These are phyloP conservation scores for Pelusios castaneus DNA, from an alignment of 2,113 vertebrate species.

Conservation along the genomic window DNA sequence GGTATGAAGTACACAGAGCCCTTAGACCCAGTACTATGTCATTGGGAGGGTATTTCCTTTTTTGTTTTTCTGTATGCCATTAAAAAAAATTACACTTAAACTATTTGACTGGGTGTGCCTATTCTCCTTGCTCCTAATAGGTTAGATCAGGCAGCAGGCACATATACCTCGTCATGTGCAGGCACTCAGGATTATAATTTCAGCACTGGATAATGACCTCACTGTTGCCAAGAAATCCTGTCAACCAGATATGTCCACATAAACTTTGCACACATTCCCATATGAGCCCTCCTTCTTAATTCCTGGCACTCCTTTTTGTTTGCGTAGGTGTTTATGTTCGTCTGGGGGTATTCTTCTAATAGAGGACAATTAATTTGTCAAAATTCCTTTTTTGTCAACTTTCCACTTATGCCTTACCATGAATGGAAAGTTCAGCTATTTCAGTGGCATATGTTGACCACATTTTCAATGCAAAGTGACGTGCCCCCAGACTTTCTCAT, in stretches of 20 bases:
- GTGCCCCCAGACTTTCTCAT: neutral
- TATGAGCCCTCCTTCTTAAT: neutral
- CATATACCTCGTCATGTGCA: neutral
- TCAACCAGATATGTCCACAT: neutral
- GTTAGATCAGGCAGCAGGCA: neutral
- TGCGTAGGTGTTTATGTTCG: neutral
- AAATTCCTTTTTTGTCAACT: neutral
- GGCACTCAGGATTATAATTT: neutral
- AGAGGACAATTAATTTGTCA: neutral
- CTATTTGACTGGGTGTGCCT: neutral
- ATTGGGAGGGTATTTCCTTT: neutral
- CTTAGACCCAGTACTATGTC: neutral
- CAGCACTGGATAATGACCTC: neutral
- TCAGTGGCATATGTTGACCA: neutral
- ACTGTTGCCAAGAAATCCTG: neutral
- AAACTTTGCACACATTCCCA: neutral
- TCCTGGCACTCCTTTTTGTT: neutral
- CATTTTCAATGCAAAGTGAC: accelerated
- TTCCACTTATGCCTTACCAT: neutral
- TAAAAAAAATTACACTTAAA: neutral
- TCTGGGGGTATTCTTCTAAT: neutral
- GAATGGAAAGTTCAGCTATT: neutral
- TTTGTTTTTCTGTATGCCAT: neutral
- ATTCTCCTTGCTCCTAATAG: neutral
- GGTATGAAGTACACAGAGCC: neutral